Evolutionary conservation across 2,113 vertebrate species (phyloP).

Genomic region (Sardina pilchardus): DNA sequence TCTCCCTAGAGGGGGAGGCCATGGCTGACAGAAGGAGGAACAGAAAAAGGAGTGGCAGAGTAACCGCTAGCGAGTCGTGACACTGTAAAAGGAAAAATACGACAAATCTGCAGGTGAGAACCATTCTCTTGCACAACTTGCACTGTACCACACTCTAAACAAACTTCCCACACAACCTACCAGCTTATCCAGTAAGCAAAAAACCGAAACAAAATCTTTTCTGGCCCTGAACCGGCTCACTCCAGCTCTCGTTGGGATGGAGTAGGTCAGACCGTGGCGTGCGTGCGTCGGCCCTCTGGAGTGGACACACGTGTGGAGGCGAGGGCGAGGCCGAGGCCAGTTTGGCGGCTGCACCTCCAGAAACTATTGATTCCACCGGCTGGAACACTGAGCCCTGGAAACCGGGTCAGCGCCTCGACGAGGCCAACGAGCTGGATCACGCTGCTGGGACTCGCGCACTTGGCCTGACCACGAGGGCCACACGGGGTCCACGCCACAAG

Average conservation of each 20-base stretch:
- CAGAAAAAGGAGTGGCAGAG: constrained; percentile 30
- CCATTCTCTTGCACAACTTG: not conserved
- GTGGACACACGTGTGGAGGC: not conserved
- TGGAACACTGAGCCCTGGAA: constrained; percentile 6
- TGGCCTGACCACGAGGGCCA: not conserved
- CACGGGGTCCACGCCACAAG: not conserved
- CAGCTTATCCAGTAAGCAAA: not conserved
- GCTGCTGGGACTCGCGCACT: not conserved
- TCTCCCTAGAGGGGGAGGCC: constrained; percentile 28
- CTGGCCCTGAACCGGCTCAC: not conserved
- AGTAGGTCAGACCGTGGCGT: not conserved
- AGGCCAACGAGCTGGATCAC: not conserved
- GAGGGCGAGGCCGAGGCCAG: not conserved
- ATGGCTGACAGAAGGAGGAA: constrained; percentile 6
- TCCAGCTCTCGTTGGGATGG: not conserved
- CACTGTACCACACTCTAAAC: not conserved
- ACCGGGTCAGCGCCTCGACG: not conserved
- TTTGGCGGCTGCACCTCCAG: not conserved
- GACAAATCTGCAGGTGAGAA: not conserved
- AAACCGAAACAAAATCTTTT: not conserved
- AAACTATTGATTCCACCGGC: constrained; percentile 13
- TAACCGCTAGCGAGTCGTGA: constrained; percentile 16
- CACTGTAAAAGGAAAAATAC: not conserved
- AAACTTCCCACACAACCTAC: not conserved
- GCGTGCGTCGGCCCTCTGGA: not conserved